A percentile compares a stretch with the other conserved stretches of the same genome.
Evolutionary conservation across 2,113 vertebrate species (phyloP).

Genomic region (Shinisaurus crocodilurus): DNA sequence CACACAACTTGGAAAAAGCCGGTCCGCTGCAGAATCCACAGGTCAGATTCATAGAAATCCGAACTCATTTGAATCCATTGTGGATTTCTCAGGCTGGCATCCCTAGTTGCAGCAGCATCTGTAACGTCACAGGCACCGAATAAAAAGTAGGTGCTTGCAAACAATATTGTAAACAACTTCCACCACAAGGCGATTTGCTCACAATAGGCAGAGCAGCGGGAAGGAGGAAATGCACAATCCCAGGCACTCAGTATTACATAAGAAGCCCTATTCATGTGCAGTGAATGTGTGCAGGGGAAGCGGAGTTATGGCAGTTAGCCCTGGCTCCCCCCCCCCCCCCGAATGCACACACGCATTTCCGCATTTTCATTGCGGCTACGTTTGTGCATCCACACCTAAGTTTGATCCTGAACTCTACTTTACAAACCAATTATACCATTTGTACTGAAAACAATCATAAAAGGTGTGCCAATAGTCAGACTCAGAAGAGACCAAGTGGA

Average conservation of each 20-base stretch:
- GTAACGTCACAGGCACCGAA: neutral
- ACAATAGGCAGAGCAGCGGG: neutral
- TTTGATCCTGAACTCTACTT: neutral
- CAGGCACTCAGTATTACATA: neutral
- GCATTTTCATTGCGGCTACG: neutral
- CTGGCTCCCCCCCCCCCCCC: neutral
- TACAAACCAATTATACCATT: neutral
- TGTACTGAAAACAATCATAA: neutral
- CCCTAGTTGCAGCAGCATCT: neutral
- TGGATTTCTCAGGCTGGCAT: neutral
- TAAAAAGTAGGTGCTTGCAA: neutral
- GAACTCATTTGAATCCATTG: no score
- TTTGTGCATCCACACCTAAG: neutral
- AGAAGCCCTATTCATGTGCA: neutral
- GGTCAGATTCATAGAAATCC: no score
- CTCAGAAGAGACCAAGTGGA: neutral
- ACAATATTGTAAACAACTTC: neutral
- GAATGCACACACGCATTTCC: neutral
- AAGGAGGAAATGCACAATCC: neutral
- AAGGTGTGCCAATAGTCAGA: neutral
- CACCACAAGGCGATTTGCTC: neutral
- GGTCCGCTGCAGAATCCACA: no score
- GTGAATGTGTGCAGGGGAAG: neutral
- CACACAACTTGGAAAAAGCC: no score
- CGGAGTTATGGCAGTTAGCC: neutral